Conservation (phyloP, 2,113 vertebrate genomes). For the Cranoglanis bouderius region DNA sequence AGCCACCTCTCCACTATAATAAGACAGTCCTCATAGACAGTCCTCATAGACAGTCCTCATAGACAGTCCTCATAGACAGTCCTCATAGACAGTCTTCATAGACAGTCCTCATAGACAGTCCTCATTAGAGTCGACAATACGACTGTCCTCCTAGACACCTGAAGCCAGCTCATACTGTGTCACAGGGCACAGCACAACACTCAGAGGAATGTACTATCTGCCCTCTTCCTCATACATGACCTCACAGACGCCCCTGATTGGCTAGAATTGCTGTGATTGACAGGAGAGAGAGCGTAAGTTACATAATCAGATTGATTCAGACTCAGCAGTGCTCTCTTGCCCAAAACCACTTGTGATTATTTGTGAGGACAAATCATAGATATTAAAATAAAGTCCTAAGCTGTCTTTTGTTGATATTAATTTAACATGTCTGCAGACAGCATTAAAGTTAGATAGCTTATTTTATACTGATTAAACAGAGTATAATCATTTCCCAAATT, state of each 20-base stretch:
- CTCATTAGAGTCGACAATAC: no score
- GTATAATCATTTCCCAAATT: background rate
- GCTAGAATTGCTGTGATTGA: background rate
- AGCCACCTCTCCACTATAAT: background rate
- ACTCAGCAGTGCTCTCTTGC: background rate
- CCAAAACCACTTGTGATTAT: background rate
- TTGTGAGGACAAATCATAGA: background rate
- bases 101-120: background rate
- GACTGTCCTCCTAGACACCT: background rate
- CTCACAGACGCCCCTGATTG: background rate
- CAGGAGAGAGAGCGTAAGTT: background rate
- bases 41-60: background rate
- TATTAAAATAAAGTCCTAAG: background rate
- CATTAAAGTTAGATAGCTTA: background rate
- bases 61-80: no score
- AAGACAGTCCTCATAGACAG: background rate
- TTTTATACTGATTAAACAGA: background rate
- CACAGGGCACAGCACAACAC: background rate
- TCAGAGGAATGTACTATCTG: background rate
- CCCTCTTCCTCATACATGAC: background rate
- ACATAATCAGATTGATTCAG: background rate
- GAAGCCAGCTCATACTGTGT: background rate
- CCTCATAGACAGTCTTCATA: no score
- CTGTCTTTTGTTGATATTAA: background rate
- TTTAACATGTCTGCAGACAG: background rate